Evolutionary conservation across 2,888 invertebrate genomes (phyloP), one percentile per base, ranked within the genome.

Genomic region (Monopis laevigella): DNA sequence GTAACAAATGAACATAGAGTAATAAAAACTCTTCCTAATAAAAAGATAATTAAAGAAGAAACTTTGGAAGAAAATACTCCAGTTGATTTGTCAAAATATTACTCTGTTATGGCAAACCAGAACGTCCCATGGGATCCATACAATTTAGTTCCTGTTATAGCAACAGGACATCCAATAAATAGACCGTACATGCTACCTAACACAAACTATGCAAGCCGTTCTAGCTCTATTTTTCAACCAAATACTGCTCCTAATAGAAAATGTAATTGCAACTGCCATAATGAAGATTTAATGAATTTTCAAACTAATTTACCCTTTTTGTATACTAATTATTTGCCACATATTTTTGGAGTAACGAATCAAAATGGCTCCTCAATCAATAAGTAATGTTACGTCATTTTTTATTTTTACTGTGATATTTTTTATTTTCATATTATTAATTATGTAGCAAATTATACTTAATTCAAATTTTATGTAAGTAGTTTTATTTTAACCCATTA

Each of bases 181-280:
- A 36, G 12, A 32, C n/a, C n/a, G n/a, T 32, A 32, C 21, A 12
- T 7, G 4, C 11, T 36, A 6, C 21, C 36, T 21, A 24, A 7
- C n/a, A n/a, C n/a, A n/a, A n/a, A n/a, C n/a, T n/a, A n/a, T n/a
- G 17, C 3, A 14, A 32, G 12, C 29, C 14, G 12, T n/a, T 13
- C 13, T 14, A 29, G 10, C 14, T n/a, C n/a, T n/a, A 24, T 7
- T 24, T 24, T 24, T 10, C 24, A 24, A 10, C 32, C 32, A 14
- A 8, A 8, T 30, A 30, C 3, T 18, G 6, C 36, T 21, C 19
- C 19, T 12, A 8, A 10, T 11, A 21, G 17, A 7, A 29, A 29
- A 21, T 36, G 36, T 12, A 36, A n/a, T 18, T 36, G 36, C 11
- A 36, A 36, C 21, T 36, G 36, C 12, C 36, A 36, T 36, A 16